Evolutionary conservation across 2,113 vertebrate genomes (phyloP).

Genomic region (Elanoides forficatus): DNA sequence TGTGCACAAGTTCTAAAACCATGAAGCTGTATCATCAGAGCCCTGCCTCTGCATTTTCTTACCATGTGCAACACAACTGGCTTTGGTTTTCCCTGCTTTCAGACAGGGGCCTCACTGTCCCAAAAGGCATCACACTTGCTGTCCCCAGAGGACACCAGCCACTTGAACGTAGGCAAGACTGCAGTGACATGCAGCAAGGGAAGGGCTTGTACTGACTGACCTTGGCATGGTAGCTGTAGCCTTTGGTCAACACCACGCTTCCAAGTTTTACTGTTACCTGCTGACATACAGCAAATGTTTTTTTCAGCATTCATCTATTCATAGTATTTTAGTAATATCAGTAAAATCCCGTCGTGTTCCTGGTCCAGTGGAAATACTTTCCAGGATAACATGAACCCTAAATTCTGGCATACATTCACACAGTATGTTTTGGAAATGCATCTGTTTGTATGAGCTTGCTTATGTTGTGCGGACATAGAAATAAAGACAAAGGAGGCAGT

Average conservation of each 20-base stretch:
- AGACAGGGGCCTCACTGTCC: not conserved
- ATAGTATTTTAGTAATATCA: not conserved
- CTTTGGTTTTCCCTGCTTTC: not conserved
- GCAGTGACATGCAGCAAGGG: not conserved
- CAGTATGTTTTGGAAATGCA: rapidly evolving
- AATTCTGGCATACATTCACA: not conserved
- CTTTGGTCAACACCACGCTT: rapidly evolving
- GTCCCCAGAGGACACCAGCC: not conserved
- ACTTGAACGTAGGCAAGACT: not conserved
- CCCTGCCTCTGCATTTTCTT: not conserved
- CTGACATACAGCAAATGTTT: not conserved
- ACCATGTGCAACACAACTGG: not conserved
- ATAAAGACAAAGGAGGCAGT: not conserved
- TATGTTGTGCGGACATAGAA: not conserved
- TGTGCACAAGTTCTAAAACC: not conserved
- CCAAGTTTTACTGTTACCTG: not conserved
- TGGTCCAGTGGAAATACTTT: not conserved
- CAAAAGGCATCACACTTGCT: not conserved
- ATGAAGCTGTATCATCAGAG: not conserved
- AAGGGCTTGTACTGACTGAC: not conserved
- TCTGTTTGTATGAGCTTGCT: not conserved
- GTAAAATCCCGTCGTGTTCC: not conserved
- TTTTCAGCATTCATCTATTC: not conserved
- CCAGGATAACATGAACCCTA: too few relatives aligned
- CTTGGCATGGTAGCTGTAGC: not conserved